A percentile compares a stretch with the other conserved stretches of the same genome.
Conservation (phyloP, 2,888 invertebrate species). For the Drosophila putrida region DNA sequence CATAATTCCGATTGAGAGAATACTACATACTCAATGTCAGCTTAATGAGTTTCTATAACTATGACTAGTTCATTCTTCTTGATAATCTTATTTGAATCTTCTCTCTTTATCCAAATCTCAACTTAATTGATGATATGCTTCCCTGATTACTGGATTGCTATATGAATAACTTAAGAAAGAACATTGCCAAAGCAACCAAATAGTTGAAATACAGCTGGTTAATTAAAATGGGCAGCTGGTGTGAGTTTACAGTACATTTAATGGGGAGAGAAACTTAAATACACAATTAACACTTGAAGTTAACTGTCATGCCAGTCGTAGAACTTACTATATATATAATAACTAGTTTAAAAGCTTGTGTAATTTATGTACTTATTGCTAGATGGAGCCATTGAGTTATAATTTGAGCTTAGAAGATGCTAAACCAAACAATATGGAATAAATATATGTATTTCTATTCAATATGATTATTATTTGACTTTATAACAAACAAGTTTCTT, state of each 20-base stretch:
- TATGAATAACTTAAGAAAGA: neutral
- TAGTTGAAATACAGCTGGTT: conserved; percentile 12
- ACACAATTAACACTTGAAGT: conserved; percentile 1
- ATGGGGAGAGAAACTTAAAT: conserved; percentile 1
- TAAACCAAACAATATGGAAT: too few species aligned
- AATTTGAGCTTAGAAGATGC: too few species aligned
- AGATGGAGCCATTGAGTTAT: too few species aligned
- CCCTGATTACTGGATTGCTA: neutral
- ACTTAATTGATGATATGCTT: too few species aligned
- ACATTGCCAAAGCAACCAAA: neutral
- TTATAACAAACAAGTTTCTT: neutral
- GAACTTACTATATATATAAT: neutral
- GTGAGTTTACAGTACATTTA: neutral
- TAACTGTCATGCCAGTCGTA: neutral
- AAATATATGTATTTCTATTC: neutral
- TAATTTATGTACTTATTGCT: neutral
- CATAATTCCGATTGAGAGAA: neutral
- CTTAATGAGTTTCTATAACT: neutral
- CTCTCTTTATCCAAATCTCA: too few species aligned
- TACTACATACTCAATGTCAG: neutral
- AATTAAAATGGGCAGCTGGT: conserved; percentile 7
- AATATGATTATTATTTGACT: neutral
- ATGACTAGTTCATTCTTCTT: neutral
- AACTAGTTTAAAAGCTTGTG: neutral
- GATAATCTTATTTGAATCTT: too few species aligned